Percentiles rank a stretch among this genome's conserved stretches.
Evolutionary conservation across 2,888 invertebrate genomes (phyloP).

Genomic region (Blastobasis adustella): DNA sequence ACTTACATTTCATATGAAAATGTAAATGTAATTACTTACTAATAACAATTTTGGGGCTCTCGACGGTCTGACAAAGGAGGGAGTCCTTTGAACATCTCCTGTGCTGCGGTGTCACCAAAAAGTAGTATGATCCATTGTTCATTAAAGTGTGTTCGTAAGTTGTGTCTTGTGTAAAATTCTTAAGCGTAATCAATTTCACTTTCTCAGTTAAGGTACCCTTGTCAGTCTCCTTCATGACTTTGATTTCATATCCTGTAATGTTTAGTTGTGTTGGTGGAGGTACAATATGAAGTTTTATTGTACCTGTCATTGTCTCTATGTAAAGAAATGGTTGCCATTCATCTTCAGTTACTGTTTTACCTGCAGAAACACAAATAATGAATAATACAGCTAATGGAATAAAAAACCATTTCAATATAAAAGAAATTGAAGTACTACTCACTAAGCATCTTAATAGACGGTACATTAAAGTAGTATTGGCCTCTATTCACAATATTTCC

Average conservation of each 20-base stretch:
- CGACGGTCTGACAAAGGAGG: constrained; percentile 36
- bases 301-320: constrained; percentile 48
- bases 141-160: constrained; percentile 43
- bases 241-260: constrained; percentile 41
- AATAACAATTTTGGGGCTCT: constrained; percentile 53
- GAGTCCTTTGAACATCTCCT: constrained; percentile 24
- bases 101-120: constrained; percentile 51
- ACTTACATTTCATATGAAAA: no score
- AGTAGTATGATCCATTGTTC: constrained; percentile 46
- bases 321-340: constrained; percentile 64
- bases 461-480: constrained; percentile 60
- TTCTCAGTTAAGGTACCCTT: constrained; percentile 24
- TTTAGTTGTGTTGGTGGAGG: constrained; percentile 47
- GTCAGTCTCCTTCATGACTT: constrained; percentile 35
- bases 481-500: constrained; percentile 49
- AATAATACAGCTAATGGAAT: no score
- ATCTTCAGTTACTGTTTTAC: constrained; percentile 38
- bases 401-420: no score
- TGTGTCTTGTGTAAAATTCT: no score
- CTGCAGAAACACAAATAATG: constrained; percentile 20
- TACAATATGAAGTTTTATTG: constrained; percentile 51
- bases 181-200: constrained; percentile 10
- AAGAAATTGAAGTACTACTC: constrained; percentile 24
- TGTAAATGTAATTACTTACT: constrained; percentile 36
- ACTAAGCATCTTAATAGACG: constrained; percentile 58